Base-by-base conservation (phyloP, 2,797 vertebrate species). In the Mormyrus hasselquistii region DNA sequence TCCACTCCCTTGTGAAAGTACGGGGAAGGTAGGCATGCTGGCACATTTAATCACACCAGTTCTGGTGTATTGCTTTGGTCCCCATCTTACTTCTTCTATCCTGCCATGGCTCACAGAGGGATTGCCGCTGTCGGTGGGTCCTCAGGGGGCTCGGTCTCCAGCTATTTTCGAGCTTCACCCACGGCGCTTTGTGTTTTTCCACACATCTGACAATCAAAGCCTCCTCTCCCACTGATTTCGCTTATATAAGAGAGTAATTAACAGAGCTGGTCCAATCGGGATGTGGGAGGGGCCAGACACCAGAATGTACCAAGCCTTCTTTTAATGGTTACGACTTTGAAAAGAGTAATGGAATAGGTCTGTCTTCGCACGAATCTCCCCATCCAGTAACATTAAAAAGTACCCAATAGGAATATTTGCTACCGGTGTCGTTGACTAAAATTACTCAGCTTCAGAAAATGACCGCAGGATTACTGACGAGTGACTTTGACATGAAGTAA, bases 221-320 rank as follows among this genome's bases (percentile, higher is more conserved):
- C 86, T 86, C 62, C 5, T 91, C 92, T 90, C 91, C 93, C 92
- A 91, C 92, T 91, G 90, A 87, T 93, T 92, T 91, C 88, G 76
- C 87, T 91, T 93, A 91, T 92, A 86, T 92, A 93, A 93, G 89
- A 47, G 65, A 88, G 89, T 91, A 93, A 93, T 93, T 92, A 93
- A 89, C 76, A 87, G 59, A 89, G 88, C 91, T 88, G 90, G 88
- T 90, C 88, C 89, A 88, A 90, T 92, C 82, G 88, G 86, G 90
- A 90, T 89, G 65, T 44, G 79, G 89, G 90, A 91, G 89, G 91
- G 87, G 86, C 88, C 76, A 38, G 29, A 84, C 84, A 76, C 25
- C 38, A 47, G 88, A 79, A 88, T 73, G 88, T 79, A 79, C 65
- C 89, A 88, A 19, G 14, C 55, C 76, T 79, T 88, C 62, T 69